Percentiles rank a stretch among this genome's conserved stretches.
Evolutionary conservation across 2,797 vertebrate genomes (phyloP).

Genomic region (Pelochelys cantorii): DNA sequence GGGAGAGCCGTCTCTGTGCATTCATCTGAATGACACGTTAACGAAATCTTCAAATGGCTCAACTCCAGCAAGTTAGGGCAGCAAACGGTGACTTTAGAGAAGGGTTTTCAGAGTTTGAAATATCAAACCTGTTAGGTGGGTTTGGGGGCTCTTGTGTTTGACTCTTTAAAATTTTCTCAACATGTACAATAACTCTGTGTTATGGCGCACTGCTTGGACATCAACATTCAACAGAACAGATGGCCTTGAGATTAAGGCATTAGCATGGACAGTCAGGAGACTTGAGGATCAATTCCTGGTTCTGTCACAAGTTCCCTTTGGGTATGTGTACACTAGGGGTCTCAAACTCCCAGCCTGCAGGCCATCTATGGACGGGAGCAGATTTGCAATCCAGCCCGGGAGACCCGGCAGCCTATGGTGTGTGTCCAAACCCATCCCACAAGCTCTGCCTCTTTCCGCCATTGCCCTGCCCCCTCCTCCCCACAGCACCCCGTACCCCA

Average conservation of each 20-base stretch:
- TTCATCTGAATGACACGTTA: neutral
- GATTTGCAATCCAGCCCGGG: no score
- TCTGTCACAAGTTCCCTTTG: neutral
- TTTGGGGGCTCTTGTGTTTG: neutral
- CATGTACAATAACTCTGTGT: neutral
- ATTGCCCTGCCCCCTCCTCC: no score
- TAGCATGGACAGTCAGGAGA: neutral
- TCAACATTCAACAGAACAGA: neutral
- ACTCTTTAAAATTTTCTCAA: neutral
- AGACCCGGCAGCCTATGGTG: no score
- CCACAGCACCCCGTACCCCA: no score
- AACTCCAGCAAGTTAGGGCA: fast-evolving
- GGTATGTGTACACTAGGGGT: neutral
- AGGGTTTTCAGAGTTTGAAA: neutral
- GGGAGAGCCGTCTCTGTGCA: neutral
- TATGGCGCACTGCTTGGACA: neutral
- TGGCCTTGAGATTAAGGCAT: no score
- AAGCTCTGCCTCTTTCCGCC: no score
- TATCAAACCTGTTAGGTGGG: neutral
- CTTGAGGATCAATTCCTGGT: neutral
- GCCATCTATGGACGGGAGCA: no score
- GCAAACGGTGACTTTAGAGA: neutral
- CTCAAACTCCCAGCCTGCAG: no score
- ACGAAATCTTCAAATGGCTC: neutral
- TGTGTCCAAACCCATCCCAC: no score